A percentile compares a stretch with the other conserved stretches of the same genome.
Evolutionary conservation across 2,113 vertebrate genomes (phyloP).

Genomic region (Anoplopoma fimbria): DNA sequence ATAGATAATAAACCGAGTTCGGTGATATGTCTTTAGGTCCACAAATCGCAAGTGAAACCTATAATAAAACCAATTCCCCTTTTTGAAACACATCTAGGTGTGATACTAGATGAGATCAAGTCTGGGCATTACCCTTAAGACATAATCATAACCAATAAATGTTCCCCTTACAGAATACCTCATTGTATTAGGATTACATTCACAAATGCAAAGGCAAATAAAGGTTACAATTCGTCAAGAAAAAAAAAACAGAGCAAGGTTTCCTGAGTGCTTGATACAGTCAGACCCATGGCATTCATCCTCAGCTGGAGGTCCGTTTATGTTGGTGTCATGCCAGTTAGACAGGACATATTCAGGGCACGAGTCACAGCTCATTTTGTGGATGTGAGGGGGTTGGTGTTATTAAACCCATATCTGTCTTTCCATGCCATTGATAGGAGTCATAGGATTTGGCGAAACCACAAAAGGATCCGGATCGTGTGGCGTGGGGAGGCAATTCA

Average conservation of each 20-base stretch:
- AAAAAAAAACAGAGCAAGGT: neutral
- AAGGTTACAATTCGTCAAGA: slow-evolving; percentile 12
- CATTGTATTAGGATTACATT: slow-evolving; percentile 44
- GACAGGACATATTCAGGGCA: slow-evolving; percentile 75
- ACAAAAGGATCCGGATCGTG: slow-evolving; percentile 9
- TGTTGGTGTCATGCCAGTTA: slow-evolving; percentile 70
- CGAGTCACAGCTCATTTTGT: slow-evolving; percentile 71
- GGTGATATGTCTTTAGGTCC: neutral
- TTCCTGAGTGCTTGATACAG: slow-evolving; percentile 74
- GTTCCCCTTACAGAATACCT: neutral
- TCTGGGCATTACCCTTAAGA: slow-evolving; percentile 2
- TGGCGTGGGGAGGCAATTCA: slow-evolving; percentile 18
- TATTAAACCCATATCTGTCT: too few species aligned
- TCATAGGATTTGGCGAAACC: slow-evolving; percentile 69
- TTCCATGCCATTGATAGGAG: slow-evolving; percentile 69
- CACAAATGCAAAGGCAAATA: slow-evolving; percentile 39
- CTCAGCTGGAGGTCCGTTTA: slow-evolving; percentile 53
- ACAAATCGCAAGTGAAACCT: neutral
- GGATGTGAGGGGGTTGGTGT: slow-evolving; percentile 42
- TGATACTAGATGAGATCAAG: slow-evolving; percentile 12
- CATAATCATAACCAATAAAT: neutral
- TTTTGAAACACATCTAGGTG: neutral
- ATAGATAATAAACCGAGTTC: slow-evolving; percentile 22
- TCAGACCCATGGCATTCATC: slow-evolving; percentile 74
- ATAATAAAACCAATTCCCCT: neutral